Percentiles rank a stretch among this genome's conserved stretches.
Evolutionary conservation across 2,113 vertebrate genomes (phyloP).

Genomic region (Cygnus buccinator): DNA sequence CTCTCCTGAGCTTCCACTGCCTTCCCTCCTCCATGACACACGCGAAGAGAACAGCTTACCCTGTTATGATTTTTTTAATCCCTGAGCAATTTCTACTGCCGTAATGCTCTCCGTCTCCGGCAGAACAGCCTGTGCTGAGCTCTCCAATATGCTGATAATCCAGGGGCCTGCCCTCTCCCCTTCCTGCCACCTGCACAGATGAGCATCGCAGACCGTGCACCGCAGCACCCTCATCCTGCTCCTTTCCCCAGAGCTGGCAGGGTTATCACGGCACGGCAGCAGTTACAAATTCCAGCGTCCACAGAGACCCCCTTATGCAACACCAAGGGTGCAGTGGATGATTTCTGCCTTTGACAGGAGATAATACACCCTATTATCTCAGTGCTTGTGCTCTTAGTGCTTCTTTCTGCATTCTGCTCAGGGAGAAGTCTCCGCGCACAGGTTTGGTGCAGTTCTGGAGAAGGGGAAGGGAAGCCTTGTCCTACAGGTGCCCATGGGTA

Average conservation of each 20-base stretch:
- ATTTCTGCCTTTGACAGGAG: neutral
- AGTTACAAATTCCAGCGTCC: neutral
- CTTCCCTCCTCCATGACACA: neutral
- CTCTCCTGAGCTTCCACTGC: neutral
- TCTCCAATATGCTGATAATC: neutral
- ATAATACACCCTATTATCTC: neutral
- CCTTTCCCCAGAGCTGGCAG: neutral
- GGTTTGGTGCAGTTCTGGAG: neutral
- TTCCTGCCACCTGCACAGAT: neutral
- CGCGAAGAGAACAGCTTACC: constrained; percentile 5
- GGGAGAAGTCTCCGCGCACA: neutral
- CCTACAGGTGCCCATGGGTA: accelerated
- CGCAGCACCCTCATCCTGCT: neutral
- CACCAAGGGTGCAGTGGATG: neutral
- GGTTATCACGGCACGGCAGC: neutral
- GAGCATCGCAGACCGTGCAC: neutral
- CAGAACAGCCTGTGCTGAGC: constrained; percentile 11
- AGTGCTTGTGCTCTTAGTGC: neutral
- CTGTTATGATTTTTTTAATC: neutral
- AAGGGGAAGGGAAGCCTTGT: neutral
- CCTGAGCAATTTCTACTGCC: neutral
- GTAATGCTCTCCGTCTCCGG: neutral
- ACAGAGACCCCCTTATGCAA: neutral
- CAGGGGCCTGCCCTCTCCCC: neutral
- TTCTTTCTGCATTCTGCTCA: neutral